Conservation (phyloP, 1,140 invertebrate species). For the Frieseomelitta varia region DNA sequence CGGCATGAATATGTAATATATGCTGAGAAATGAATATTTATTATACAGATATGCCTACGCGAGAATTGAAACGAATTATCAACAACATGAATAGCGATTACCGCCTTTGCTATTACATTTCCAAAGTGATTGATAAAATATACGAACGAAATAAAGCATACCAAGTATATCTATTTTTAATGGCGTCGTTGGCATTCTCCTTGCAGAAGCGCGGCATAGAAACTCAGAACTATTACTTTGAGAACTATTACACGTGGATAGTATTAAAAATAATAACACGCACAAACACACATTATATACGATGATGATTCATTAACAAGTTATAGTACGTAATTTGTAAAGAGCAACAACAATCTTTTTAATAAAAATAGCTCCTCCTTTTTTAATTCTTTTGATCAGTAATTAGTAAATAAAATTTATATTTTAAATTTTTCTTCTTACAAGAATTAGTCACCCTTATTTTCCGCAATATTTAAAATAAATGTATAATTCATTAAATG, state of each 20-base stretch:
- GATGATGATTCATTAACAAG: not conserved
- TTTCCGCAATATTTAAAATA: not conserved
- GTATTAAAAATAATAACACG: not conserved
- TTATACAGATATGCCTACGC: no score
- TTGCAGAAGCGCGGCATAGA: conserved; percentile 17
- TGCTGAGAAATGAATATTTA: not conserved
- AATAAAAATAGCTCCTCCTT: not conserved
- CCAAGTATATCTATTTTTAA: conserved; percentile 62
- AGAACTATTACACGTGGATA: not conserved
- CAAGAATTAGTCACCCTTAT: not conserved
- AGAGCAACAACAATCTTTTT: not conserved
- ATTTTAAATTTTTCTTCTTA: not conserved
- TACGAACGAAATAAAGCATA: conserved; percentile 47
- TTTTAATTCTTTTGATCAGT: not conserved
- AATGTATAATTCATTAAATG: not conserved
- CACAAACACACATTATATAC: not conserved
- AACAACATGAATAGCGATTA: not conserved
- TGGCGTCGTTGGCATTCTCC: conserved; percentile 68
- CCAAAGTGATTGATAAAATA: conserved; percentile 4
- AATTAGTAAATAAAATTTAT: not conserved
- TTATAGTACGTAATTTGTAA: not conserved
- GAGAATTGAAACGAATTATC: not conserved
- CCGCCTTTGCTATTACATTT: not conserved
- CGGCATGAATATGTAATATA: conserved; percentile 1
- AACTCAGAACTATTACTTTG: conserved; percentile 9